Evolutionary conservation across 2,113 vertebrate genomes (phyloP).

Genomic region (Chaetodon auriga): DNA sequence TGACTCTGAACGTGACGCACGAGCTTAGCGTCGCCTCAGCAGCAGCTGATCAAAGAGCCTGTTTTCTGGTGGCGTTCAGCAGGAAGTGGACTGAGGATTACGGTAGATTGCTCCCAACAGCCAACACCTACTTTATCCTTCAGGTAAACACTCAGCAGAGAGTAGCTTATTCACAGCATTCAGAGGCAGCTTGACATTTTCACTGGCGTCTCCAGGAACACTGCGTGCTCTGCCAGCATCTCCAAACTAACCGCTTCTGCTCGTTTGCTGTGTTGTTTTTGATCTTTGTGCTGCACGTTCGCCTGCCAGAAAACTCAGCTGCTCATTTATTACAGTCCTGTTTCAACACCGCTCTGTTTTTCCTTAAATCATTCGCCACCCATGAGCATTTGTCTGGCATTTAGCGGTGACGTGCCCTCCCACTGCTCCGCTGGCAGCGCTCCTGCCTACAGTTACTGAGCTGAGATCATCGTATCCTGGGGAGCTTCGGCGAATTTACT

Average conservation of each 20-base stretch:
- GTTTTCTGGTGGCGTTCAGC: constrained; percentile 30
- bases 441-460: constrained; percentile 28
- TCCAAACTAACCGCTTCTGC: neutral
- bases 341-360: constrained; percentile 8
- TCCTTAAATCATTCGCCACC: constrained; percentile 42
- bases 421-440: constrained; percentile 14
- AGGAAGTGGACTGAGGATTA: constrained; percentile 52
- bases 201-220: neutral
- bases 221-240: constrained; percentile 5
- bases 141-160: constrained; percentile 54
- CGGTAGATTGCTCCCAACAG: constrained; percentile 3
- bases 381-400: constrained; percentile 51
- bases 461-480: constrained; percentile 32
- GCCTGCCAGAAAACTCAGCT: neutral
- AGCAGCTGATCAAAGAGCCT: constrained; percentile 39
- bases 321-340: constrained; percentile 21
- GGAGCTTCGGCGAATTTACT: constrained; percentile 41
- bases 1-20: constrained; percentile 13
- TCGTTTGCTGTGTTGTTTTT: constrained; percentile 24
- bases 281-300: constrained; percentile 19
- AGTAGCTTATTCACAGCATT: constrained; percentile 11
- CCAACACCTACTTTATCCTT: constrained; percentile 41
- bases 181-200: constrained; percentile 39
- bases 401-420: constrained; percentile 39
- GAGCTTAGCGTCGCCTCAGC: constrained; percentile 25